These are phyloP conservation scores for Caenorhabditis drosophilae DNA, from an alignment of 2,888 invertebrate species.

Conservation along the genomic window DNA sequence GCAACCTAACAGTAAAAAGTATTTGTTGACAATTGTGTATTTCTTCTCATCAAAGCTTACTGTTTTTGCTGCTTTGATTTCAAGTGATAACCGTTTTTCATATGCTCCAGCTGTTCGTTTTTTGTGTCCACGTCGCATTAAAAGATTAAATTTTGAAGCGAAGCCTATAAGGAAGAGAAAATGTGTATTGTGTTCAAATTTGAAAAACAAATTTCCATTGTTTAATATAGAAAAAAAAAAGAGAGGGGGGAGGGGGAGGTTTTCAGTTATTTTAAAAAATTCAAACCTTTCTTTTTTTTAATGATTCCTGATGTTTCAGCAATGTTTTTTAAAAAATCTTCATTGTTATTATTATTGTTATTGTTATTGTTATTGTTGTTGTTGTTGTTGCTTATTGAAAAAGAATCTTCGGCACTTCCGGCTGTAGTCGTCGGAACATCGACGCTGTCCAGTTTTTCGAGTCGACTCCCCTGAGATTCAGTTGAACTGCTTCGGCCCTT, in stretches of 20 bases:
- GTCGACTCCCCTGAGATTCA: slow-evolving; percentile 17
- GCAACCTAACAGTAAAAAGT: slow-evolving; percentile 71
- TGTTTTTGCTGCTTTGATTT: slow-evolving; percentile 65
- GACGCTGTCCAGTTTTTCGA: too few relatives aligned
- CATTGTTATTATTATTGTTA: slow-evolving; percentile 3
- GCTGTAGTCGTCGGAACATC: too few relatives aligned
- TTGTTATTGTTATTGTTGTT: slow-evolving; percentile 23
- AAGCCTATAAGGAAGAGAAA: slow-evolving; percentile 18
- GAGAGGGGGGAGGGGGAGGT: too few relatives aligned
- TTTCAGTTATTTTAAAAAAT: too few relatives aligned
- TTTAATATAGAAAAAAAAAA: too few relatives aligned
- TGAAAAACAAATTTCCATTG: too few relatives aligned
- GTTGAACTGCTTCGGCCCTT: slow-evolving; percentile 30
- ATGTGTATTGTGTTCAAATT: too few relatives aligned
- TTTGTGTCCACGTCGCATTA: slow-evolving; percentile 47
- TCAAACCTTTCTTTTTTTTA: too few relatives aligned
- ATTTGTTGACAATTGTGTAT: not conserved
- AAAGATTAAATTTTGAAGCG: slow-evolving; percentile 32
- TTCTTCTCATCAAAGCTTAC: too few relatives aligned
- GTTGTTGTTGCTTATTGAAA: slow-evolving; percentile 17
- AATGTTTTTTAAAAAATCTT: slow-evolving; percentile 15
- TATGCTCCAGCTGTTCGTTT: slow-evolving; percentile 62
- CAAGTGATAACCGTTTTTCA: slow-evolving; percentile 66
- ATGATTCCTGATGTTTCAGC: too few relatives aligned
- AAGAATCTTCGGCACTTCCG: not conserved